Evolutionary conservation across 2,888 invertebrate species (phyloP).

Genomic region (Drosophila stalkeri): DNA sequence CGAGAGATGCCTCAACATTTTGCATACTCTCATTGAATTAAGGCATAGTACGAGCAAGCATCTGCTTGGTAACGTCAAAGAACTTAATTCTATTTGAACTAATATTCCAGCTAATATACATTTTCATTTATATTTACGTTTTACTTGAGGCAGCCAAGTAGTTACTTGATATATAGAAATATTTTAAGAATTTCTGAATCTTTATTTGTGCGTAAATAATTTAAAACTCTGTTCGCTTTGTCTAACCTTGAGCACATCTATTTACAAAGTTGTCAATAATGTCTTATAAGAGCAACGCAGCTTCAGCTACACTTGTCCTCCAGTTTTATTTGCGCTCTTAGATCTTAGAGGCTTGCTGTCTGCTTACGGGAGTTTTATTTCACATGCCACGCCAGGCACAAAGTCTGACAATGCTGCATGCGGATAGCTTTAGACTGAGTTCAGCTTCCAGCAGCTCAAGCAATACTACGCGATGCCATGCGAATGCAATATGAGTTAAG

Average conservation of each 20-base stretch:
- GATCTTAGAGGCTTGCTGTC: conserved; percentile 67
- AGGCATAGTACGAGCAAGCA: not conserved
- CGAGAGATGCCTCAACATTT: conserved; percentile 37
- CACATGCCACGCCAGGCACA: conserved; percentile 74
- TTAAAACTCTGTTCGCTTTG: not conserved
- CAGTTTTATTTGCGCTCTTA: conserved; percentile 43
- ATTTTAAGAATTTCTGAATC: too few relatives aligned
- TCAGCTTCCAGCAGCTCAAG: conserved; percentile 11
- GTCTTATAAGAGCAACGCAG: conserved; percentile 28
- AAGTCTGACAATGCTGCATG: conserved; percentile 70
- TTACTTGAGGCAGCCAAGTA: too few relatives aligned
- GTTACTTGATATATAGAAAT: too few relatives aligned
- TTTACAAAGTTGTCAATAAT: not conserved
- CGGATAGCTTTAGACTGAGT: conserved; percentile 36
- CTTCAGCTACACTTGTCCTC: conserved; percentile 15
- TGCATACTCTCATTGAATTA: conserved; percentile 27
- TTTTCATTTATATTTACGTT: too few relatives aligned
- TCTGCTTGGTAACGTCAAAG: not conserved
- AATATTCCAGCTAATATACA: not conserved
- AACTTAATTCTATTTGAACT: not conserved
- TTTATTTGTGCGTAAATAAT: too few relatives aligned
- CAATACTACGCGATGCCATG: conserved; percentile 9
- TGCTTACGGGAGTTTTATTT: conserved; percentile 78
- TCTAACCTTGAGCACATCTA: not conserved
- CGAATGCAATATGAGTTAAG: conserved; percentile 67